Evolutionary conservation across 2,888 invertebrate genomes (phyloP), one percentile per base, ranked within the genome.

Genomic region (Gymnosoma rotundatum): DNA sequence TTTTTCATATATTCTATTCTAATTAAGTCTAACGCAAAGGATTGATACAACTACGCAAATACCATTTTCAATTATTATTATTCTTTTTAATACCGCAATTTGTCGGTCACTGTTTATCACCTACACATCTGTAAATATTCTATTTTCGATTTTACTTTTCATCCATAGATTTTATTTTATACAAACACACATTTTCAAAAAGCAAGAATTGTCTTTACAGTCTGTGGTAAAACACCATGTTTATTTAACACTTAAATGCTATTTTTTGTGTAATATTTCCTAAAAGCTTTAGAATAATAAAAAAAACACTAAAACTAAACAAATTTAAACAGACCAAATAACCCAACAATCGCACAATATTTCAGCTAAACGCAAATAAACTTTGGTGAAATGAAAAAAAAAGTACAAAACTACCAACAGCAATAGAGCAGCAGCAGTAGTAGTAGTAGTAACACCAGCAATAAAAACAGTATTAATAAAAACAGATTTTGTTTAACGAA

Each of bases 181-280:
- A 32, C 8, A 32, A 32, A 32, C 32, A 32, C 42, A 42, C 42
- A 42, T 4, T 12, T 42, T 12, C 4, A 42, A 8, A 42, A 12
- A 12, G 4, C 42, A 42, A 42, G 12, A 42, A 12, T 12, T 42
- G 12, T 42, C 4, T 42, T 42, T 70, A 56, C 32, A 42, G 56
- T 81, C 12, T 78, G 83, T 74, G 83, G 83, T 74, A 50, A 74
- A 63, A 83, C 78, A 66, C 78, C 78, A 74, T 74, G 69, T 78
- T 83, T 83, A 76, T 74, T 74, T 78, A 74, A 73, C 83, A 74
- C 83, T 78, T 83, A 69, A 83, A 73, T 74, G 54, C 69, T 67
- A 67, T 78, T 83, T 78, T 61, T 61, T 48, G 54, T 61, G 32
- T 21, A 58, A 69, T 70, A 75, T 21, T 63, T 69, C 12, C 20